phyloP scores from a whole-genome alignment of 2,888 invertebrate species.

The Sicus ferrugineus region DNA sequence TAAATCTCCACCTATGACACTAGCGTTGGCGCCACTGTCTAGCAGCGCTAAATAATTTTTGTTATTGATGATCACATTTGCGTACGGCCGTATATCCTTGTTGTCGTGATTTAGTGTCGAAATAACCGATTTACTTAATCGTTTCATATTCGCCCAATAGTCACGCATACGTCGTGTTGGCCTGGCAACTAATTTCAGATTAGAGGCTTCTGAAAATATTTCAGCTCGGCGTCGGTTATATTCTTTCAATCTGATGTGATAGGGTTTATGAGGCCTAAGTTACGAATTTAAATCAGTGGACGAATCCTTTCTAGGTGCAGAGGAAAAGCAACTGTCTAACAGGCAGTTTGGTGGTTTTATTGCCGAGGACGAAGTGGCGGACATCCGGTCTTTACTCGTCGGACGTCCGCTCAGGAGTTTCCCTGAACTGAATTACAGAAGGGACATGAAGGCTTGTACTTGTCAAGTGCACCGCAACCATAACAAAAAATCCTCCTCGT shows the following conservation, averaged over 20 bases:
- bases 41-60: neutral
- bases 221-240: too few species aligned
- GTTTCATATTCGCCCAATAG: constrained; percentile 4
- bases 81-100: constrained; percentile 12
- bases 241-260: neutral
- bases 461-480: too few species aligned
- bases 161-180: neutral
- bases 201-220: too few species aligned
- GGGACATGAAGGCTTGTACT: too few species aligned
- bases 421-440: constrained; percentile 40
- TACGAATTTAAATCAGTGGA: neutral
- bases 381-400: neutral
- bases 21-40: constrained; percentile 13
- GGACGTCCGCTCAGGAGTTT: constrained; percentile 39
- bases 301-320: neutral
- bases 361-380: neutral
- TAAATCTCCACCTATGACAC: constrained; percentile 9
- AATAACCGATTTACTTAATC: constrained; percentile 2
- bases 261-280: neutral
- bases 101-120: neutral
- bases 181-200: neutral
- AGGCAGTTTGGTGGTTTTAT: neutral
- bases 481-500: constrained; percentile 30
- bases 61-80: neutral
- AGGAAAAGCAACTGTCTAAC: neutral